Evolutionary conservation across 2,797 vertebrate species (phyloP), one percentile per base, ranked within the genome.

Genomic region (Eleutherodactylus coqui): DNA sequence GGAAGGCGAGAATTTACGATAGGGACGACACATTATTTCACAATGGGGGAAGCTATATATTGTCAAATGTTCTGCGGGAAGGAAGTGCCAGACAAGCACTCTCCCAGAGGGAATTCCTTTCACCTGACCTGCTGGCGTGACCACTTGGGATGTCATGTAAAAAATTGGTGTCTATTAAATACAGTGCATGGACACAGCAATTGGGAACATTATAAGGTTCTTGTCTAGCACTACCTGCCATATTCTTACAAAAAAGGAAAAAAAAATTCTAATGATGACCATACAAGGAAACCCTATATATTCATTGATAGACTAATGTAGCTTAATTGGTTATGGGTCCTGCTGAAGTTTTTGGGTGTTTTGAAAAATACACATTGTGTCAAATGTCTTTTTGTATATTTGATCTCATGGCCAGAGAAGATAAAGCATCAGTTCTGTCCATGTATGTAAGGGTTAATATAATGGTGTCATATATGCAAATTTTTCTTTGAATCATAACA

Each of bases 1-100:
- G 2, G 4, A 90, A 64, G 49, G 58, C 77, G 85, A 89, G 86
- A 60, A 88, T 89, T 2, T 84, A 86, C 0, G 34, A n/a, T 3
- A 55, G 32, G 49, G 75, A n/a, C 51, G 6, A 14, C 16, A 10
- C 19, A 49, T 51, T 53, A 51, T 49, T 47, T 36, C 32, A 62
- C 21, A 24, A 55, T 24, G 11, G 60, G 27, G 27, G 17, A 62
- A 29, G 27, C 29, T 62, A 62, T 21, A 29, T 29, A 27, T 29
- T 29, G 58, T 4, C 27, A 10, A 62, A 62, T 29, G 58, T 27
- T 16, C 3, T 64, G 14, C 24, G 6, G 53, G 21, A 8, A 55
- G 60, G 60, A 64, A 32, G 60, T 60, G 58, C n/a, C 58, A 60
- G 58, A 60, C 10, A 60, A 51, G 49, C 13, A 24, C 53, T 55